phyloP scores from a whole-genome alignment of 2,888 invertebrate genomes.

The Seira sanloemensis region DNA sequence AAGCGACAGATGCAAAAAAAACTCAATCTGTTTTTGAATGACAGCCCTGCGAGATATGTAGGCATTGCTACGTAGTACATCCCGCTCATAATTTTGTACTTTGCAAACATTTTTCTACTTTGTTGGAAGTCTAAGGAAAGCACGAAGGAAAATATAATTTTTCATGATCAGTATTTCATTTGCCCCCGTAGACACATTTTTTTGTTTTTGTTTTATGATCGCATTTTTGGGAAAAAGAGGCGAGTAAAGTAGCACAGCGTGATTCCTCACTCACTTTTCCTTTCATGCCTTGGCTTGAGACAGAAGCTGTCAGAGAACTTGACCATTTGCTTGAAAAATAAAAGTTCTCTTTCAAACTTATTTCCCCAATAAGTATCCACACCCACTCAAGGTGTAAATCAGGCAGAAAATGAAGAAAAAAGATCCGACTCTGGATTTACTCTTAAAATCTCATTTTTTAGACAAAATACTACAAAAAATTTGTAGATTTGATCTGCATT shows the following conservation, averaged over 20 bases:
- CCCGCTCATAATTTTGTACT: not conserved
- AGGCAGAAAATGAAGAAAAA: too few relatives aligned
- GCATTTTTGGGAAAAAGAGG: not conserved
- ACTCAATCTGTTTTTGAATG: not conserved
- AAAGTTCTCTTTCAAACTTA: not conserved
- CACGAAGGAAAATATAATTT: not conserved
- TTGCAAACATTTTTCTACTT: not conserved
- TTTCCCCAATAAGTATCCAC: not conserved
- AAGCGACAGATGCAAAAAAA: not conserved
- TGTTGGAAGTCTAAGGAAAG: not conserved
- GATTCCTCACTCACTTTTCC: not conserved
- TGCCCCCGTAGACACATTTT: not conserved
- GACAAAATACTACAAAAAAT: too few relatives aligned
- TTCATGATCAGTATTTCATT: not conserved
- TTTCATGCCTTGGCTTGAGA: not conserved
- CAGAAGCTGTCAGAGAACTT: slow-evolving; percentile 29
- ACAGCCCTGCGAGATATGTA: not conserved
- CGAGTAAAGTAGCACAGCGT: not conserved
- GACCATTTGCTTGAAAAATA: not conserved
- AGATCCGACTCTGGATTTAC: too few relatives aligned
- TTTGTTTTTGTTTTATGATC: not conserved
- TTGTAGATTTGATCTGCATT: not conserved
- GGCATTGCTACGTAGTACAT: not conserved
- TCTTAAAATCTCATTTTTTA: too few relatives aligned
- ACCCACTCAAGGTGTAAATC: not conserved